Evolutionary conservation across 2,888 invertebrate species (phyloP), one percentile per base, ranked within the genome.

Genomic region (Amiota communis): DNA sequence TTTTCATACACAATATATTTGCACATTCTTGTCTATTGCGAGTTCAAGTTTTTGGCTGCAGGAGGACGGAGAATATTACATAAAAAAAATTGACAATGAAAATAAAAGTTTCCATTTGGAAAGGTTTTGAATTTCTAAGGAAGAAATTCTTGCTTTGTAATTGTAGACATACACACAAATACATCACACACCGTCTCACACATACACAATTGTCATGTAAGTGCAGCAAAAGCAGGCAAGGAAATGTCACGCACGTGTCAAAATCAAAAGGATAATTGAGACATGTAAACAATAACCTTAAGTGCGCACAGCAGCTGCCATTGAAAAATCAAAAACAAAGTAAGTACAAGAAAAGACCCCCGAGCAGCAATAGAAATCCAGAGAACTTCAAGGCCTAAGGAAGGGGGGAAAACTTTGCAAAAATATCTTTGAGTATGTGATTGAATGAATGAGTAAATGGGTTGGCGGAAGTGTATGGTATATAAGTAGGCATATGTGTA

Each of bases 211-310:
- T 59, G 59, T 59, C 4, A 53, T n/a, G 6, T 53, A n/a, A 53
- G 8, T 53, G 53, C 12, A 53, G 12, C 53, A 53, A 53, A n/a
- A 23, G 23, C 11, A 12, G 36, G 36, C 12, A 63, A 63, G 17
- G 15, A 8, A 51, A 51, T 15, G 10, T 15, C 23, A 12, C 15
- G 67, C 23, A 67, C 67, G 67, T 67, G 23, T 15, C 70, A 57
- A 70, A 78, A 79, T 77, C 78, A 79, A 82, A 83, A 80, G 81
- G 78, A 83, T 81, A 86, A 86, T 85, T 83, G 82, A 83, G 86
- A 83, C 80, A 77, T 79, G 81, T 80, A 81, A 80, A 86, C 81
- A 85, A 84, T 85, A 85, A 80, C 77, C 81, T 78, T 79, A 79
- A 83, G 81, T 79, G 80, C 77, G 56, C 56, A 59, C 76, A 74